phyloP scores from a whole-genome alignment of 2,888 invertebrate genomes.

The Philonicus albiceps region DNA sequence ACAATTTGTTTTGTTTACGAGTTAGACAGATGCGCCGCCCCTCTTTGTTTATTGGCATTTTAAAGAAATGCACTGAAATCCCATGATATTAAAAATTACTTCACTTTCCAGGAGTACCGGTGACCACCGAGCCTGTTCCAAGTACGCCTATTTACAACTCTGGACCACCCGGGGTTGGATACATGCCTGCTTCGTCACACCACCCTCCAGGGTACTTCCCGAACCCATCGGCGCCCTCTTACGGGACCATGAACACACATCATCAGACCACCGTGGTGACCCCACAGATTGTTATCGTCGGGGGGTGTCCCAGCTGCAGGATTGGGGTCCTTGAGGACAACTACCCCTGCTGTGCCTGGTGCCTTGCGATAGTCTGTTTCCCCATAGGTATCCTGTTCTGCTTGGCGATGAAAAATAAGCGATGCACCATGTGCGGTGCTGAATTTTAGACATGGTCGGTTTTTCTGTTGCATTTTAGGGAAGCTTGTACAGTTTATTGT shows the following conservation, averaged over 20 bases:
- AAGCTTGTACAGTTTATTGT: background rate
- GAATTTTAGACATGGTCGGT: background rate
- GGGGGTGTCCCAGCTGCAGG: slow-evolving; percentile 84
- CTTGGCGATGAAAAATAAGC: slow-evolving; percentile 76
- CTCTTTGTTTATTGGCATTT: background rate
- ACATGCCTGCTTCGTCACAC: background rate
- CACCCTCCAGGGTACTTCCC: background rate
- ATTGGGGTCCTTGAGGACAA: slow-evolving; percentile 84
- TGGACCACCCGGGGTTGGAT: background rate
- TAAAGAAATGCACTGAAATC: background rate
- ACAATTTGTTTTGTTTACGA: background rate
- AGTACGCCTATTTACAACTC: background rate
- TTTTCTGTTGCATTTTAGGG: background rate
- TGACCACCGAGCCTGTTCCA: background rate
- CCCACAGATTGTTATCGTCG: slow-evolving; percentile 78
- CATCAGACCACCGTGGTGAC: slow-evolving; percentile 65
- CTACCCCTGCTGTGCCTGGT: slow-evolving; percentile 80
- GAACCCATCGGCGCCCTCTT: background rate
- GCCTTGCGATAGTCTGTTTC: slow-evolving; percentile 69
- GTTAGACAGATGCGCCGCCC: background rate
- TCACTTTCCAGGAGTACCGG: background rate
- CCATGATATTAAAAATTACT: no score
- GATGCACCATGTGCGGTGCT: slow-evolving; percentile 87
- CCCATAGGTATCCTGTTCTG: slow-evolving; percentile 85
- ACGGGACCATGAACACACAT: background rate